Evolutionary conservation across 2,888 invertebrate genomes (phyloP), one percentile per base, ranked within the genome.

Genomic region (Andricus quercusramuli): DNA sequence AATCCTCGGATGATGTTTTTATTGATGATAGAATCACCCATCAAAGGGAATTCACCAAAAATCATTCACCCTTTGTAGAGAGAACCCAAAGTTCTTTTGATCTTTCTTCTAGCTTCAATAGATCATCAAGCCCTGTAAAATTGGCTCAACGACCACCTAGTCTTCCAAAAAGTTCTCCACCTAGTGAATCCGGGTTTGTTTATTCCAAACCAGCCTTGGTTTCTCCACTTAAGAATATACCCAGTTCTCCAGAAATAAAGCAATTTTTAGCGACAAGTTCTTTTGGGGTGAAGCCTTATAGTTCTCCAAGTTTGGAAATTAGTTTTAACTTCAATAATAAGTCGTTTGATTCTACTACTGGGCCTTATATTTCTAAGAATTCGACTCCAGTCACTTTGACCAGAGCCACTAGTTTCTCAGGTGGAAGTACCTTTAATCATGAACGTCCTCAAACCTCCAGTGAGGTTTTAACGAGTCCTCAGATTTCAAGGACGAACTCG

Each of bases 391-490:
- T 90, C 70, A 84, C 85, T 47, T 74, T 88, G 79, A 86, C 89
- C 25, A 86, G 93, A 68, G 93, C 93, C 3, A 93, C 93, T 25
- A 93, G 93, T 79, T 94, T 91, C 88, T 93, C 91, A 64, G 94
- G 91, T 2, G 85, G 86, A 29, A 80, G 91, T 80, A 89, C 89
- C 17, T 85, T 83, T 51, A 84, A 93, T 56, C 94, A 93, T 86
- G 92, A 91, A n/a, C 90, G 94, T 83, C 94, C 94, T 9, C 94
- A 94, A 88, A 94, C 94, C 25, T 78, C 78, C 84, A 89, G 94
- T 80, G 92, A 94, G 74, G 94, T 94, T 85, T 86, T 88, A 88
- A 91, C 81, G 5, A 82, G 68, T 70, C 77, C 87, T 66, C 90
- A 88, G 78, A 86, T 91, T 32, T 84, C 90, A 11, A 85, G 92